Conservation (phyloP, 2,113 vertebrate genomes). For the Apodemus speciosus region DNA sequence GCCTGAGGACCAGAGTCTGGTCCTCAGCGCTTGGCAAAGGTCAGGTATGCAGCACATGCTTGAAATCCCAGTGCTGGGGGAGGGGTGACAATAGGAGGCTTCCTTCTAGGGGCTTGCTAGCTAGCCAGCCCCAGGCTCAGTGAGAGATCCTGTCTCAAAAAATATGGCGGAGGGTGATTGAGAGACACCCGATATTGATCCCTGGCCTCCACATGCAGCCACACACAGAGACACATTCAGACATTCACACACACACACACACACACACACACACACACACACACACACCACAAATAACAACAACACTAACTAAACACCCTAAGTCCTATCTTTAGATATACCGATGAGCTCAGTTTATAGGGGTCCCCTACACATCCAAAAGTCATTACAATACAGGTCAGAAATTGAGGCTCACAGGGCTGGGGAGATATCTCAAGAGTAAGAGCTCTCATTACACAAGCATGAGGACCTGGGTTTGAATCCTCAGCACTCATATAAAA, state of each 20-base stretch:
- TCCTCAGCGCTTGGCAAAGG: no score
- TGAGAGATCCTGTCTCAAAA: background rate
- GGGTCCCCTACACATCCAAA: background rate
- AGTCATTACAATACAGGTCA: background rate
- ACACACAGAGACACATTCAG: background rate
- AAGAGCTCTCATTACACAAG: background rate
- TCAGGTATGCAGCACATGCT: background rate
- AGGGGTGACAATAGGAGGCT: no score
- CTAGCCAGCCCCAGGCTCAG: background rate
- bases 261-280: background rate
- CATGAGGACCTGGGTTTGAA: background rate
- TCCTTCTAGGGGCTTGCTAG: background rate
- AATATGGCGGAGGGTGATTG: background rate
- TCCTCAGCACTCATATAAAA: background rate
- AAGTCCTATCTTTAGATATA: background rate
- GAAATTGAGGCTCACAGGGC: background rate
- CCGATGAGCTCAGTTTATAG: background rate
- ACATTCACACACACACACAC: background rate
- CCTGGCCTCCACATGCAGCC: background rate
- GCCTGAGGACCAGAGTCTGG: background rate
- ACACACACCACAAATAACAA: background rate
- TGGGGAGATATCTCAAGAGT: background rate
- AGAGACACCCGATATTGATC: background rate
- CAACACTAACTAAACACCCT: background rate
- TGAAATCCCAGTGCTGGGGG: background rate